Base-by-base conservation (phyloP, 1,140 invertebrate genomes). In the Acromyrmex charruanus region DNA sequence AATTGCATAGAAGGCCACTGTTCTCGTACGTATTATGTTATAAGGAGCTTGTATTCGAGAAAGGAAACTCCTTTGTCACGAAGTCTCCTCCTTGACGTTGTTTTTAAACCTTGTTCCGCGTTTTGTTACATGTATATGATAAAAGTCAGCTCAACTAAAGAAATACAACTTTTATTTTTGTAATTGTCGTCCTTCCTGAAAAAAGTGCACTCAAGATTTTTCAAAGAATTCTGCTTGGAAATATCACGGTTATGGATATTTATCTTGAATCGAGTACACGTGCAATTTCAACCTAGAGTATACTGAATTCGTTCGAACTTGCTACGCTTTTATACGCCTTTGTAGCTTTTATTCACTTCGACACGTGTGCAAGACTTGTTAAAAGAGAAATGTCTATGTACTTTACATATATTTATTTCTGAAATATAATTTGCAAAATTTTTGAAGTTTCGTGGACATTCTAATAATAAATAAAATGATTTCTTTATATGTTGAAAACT, bases 1-100 rank as follows among this genome's bases (percentile, higher is more conserved):
- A 75, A 75, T 75, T 61, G 69, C 69, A 61, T 51, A 63, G 35
- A 9, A 49, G 31, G 28, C 44, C 18, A 59, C 18, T 71, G 44
- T 75, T 75, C 58, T 84, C 9, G 55, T 44, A 44, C 9, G 12
- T 74, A 81, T 81, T 74, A 82, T 51, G 25, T 25, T 3, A 25
- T 84, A 84, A 84, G 80, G n/a, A 51, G 80, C 28, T 84, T 84
- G 61, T 12, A 44, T 14, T 18, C 12, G 18, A 72, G 65, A 28
- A 66, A 21, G 35, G 39, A 59, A 53, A 71, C 18, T 72, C 14
- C 55, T 61, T 84, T 74, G 28, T 75, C 39, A 35, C 18, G 55
- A 44, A 75, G 6, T 51, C 72, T 71, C 16, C 31, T 9, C 72
- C 18, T 75, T 49, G 35, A 84, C 59, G 28, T 75, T 84, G 25